Evolutionary conservation across 1,140 invertebrate genomes (phyloP).

Genomic region (Lineus longissimus): DNA sequence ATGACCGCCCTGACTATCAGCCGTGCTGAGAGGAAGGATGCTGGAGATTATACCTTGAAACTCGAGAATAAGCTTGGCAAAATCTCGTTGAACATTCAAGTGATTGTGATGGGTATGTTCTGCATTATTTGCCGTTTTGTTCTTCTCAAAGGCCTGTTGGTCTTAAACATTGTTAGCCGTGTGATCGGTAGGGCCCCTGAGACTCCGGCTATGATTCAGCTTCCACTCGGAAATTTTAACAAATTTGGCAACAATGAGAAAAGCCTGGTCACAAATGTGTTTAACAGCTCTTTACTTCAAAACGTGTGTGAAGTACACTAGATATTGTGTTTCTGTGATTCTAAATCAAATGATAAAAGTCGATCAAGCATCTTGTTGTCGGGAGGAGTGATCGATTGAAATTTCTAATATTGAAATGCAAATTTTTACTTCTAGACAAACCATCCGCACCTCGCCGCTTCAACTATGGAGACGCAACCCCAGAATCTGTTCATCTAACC

Average conservation of each 20-base stretch:
- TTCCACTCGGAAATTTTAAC: too few species aligned
- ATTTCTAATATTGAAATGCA: not conserved
- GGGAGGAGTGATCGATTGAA: slow-evolving; percentile 41
- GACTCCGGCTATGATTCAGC: slow-evolving; percentile 3
- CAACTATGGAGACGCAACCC: slow-evolving; percentile 32
- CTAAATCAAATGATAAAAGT: too few species aligned
- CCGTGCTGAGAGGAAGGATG: slow-evolving; percentile 86
- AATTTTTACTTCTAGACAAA: slow-evolving; percentile 59
- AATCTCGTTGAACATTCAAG: slow-evolving; percentile 87
- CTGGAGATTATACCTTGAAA: slow-evolving; percentile 85
- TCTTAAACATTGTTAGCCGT: too few species aligned
- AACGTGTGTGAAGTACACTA: too few species aligned
- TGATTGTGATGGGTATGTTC: slow-evolving; percentile 82
- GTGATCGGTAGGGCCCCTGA: not conserved
- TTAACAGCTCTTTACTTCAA: too few species aligned
- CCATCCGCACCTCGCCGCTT: slow-evolving; percentile 38
- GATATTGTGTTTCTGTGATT: too few species aligned
- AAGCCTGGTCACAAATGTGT: too few species aligned
- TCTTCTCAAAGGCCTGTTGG: too few species aligned
- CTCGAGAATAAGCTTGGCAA: slow-evolving; percentile 96
- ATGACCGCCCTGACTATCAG: slow-evolving; percentile 91
- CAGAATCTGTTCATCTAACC: slow-evolving; percentile 86
- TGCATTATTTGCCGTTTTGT: too few species aligned
- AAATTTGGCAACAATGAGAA: too few species aligned
- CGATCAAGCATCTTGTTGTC: too few species aligned